Evolutionary conservation across 2,888 invertebrate genomes (phyloP).

Genomic region (Panopea generosa): DNA sequence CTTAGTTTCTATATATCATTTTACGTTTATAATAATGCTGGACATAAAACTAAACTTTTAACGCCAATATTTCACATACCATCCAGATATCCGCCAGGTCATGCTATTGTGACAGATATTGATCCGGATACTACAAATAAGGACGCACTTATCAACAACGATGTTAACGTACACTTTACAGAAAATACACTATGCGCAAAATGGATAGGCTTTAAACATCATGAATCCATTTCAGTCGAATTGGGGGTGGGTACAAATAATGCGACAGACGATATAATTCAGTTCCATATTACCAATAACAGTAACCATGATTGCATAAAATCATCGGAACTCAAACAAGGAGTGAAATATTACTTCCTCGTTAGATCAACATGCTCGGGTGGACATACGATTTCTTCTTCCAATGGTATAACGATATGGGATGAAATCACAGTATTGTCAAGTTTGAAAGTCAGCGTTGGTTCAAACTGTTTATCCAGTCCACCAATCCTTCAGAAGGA

Average conservation of each 20-base stretch:
- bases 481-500: background rate
- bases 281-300: constrained; percentile 13
- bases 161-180: constrained; percentile 38
- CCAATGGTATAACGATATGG: constrained; percentile 22
- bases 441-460: background rate
- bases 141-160: background rate
- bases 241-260: constrained; percentile 20
- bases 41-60: constrained; percentile 42
- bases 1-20: constrained; percentile 22
- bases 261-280: constrained; percentile 10
- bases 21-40: constrained; percentile 55
- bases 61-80: constrained; percentile 37
- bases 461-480: background rate
- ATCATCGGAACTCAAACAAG: background rate
- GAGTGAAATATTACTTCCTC: background rate
- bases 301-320: background rate
- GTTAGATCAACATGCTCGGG: background rate
- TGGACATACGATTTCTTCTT: constrained; percentile 9
- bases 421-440: background rate
- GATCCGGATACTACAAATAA: constrained; percentile 4
- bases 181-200: constrained; percentile 29
- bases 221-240: constrained; percentile 25
- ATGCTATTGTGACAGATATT: constrained; percentile 44
- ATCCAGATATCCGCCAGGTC: constrained; percentile 34
- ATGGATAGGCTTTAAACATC: constrained; percentile 48